Percentiles rank a stretch among this genome's conserved stretches.
Evolutionary conservation across 2,888 invertebrate species (phyloP).

Genomic region (Minunthozetes semirufus): DNA sequence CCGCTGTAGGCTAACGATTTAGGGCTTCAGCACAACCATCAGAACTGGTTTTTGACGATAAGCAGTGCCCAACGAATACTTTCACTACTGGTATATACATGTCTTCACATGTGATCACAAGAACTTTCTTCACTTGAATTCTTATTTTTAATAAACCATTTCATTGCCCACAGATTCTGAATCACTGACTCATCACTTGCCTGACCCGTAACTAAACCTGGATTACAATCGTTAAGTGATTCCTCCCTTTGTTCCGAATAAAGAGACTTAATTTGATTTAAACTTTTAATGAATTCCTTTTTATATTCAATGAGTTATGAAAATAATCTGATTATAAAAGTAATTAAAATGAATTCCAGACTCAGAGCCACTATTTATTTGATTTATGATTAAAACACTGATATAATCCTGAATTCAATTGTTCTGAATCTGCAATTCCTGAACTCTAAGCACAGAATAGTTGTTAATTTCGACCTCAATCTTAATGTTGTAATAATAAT

Average conservation of each 20-base stretch:
- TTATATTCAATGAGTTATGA: too few relatives aligned
- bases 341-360: too few relatives aligned
- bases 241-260: too few relatives aligned
- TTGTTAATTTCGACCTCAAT: slow-evolving; percentile 16
- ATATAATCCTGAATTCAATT: background rate
- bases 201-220: background rate
- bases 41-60: background rate
- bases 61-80: background rate
- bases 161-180: background rate
- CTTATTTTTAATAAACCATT: background rate
- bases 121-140: background rate
- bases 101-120: slow-evolving; percentile 8
- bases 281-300: too few relatives aligned
- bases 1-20: slow-evolving; percentile 7
- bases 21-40: background rate
- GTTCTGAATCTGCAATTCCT: background rate
- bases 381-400: too few relatives aligned
- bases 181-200: background rate
- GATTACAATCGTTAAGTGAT: background rate
- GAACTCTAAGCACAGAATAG: background rate
- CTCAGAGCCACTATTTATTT: too few relatives aligned
- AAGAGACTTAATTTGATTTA: too few relatives aligned
- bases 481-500: background rate
- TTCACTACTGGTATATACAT: background rate
- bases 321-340: too few relatives aligned